These are phyloP conservation scores for Tethea ocularis DNA, from an alignment of 2,888 invertebrate species.

Conservation along the genomic window DNA sequence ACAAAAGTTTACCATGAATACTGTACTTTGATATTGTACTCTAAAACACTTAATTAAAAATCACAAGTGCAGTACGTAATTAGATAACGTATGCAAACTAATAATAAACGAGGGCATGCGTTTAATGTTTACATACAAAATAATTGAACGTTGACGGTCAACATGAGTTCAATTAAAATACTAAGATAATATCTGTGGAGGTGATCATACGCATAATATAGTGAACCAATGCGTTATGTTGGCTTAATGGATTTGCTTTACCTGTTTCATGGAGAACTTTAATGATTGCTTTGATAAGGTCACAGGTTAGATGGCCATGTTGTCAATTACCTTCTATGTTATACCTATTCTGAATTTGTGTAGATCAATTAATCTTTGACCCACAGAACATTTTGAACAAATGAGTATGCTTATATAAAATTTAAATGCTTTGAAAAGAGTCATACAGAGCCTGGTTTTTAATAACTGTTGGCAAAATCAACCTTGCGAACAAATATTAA, in stretches of 20 bases:
- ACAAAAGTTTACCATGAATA: too few species aligned
- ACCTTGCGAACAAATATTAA: too few species aligned
- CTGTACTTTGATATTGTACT: not conserved
- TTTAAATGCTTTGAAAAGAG: too few species aligned
- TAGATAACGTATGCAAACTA: not conserved
- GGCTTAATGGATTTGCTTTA: not conserved
- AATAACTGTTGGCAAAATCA: too few species aligned
- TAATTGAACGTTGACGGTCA: not conserved
- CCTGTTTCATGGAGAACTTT: not conserved
- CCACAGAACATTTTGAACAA: too few species aligned
- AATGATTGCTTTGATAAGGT: not conserved
- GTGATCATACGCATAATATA: not conserved
- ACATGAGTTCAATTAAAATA: slow-evolving; percentile 3
- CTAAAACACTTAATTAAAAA: not conserved
- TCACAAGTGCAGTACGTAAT: not conserved
- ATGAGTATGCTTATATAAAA: too few species aligned
- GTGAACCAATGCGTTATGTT: not conserved
- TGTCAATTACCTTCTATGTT: too few species aligned
- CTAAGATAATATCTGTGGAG: not conserved
- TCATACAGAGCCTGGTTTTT: too few species aligned
- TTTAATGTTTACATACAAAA: not conserved
- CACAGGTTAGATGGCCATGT: too few species aligned
- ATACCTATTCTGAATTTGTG: not conserved
- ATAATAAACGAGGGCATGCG: not conserved
- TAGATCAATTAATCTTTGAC: not conserved